A percentile compares a stretch with the other conserved stretches of the same genome.
phyloP scores from a whole-genome alignment of 2,888 invertebrate genomes.

The Synergus gifuensis region DNA sequence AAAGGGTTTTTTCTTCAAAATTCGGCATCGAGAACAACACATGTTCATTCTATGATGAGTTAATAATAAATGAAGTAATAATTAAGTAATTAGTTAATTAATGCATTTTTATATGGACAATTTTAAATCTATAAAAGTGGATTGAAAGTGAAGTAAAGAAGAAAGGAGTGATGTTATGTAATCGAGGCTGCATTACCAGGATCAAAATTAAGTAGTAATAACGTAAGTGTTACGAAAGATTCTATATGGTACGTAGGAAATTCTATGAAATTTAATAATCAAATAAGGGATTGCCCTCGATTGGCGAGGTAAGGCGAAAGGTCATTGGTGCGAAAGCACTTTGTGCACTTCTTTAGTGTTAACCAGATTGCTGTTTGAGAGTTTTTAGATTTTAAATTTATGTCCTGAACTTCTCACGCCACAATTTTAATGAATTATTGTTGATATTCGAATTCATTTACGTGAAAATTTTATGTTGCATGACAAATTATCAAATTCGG shows the following conservation, averaged over 20 bases:
- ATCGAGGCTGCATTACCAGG: conserved; percentile 10
- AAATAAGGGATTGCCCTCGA: conserved; percentile 30
- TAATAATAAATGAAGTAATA: background rate
- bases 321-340: conserved; percentile 28
- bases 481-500: background rate
- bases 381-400: background rate
- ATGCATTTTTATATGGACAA: background rate
- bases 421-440: background rate
- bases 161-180: conserved; percentile 22
- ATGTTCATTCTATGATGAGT: background rate
- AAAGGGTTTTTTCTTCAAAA: background rate
- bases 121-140: conserved; percentile 6
- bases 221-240: conserved; percentile 30
- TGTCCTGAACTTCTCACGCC: background rate
- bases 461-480: background rate
- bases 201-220: conserved; percentile 35
- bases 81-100: background rate
- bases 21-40: background rate
- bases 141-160: conserved; percentile 5
- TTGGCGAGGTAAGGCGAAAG: conserved; percentile 5
- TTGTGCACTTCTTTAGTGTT: conserved; percentile 17
- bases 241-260: conserved; percentile 7
- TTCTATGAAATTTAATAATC: conserved; percentile 32
- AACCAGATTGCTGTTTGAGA: conserved; percentile 19
- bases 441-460: background rate